phyloP scores from a whole-genome alignment of 2,888 invertebrate genomes.

The Synanthedon formicaeformis region DNA sequence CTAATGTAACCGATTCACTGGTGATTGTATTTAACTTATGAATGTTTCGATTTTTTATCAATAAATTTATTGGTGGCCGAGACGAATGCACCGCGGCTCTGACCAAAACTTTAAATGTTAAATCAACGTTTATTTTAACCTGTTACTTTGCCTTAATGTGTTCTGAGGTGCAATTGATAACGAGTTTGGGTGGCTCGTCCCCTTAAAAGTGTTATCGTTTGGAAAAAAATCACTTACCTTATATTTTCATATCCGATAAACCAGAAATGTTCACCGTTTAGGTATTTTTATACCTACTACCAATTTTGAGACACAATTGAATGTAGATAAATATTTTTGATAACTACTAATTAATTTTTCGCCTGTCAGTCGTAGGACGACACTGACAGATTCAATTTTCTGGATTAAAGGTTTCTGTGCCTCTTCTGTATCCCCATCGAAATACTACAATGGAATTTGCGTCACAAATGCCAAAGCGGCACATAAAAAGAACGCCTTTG shows the following conservation, averaged over 20 bases:
- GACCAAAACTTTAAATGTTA: constrained; percentile 44
- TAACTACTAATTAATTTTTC: too few species aligned
- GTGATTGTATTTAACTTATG: constrained; percentile 37
- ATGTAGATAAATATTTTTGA: too few species aligned
- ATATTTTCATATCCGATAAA: constrained; percentile 21
- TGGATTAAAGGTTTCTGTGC: too few species aligned
- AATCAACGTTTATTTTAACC: constrained; percentile 49
- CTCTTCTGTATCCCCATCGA: too few species aligned
- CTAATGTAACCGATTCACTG: constrained; percentile 24
- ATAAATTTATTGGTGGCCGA: constrained; percentile 53
- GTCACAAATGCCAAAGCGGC: too few species aligned
- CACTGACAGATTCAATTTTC: too few species aligned
- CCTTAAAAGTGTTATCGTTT: constrained; percentile 39
- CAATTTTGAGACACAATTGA: too few species aligned
- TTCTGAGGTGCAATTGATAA: constrained; percentile 47
- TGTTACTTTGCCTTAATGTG: constrained; percentile 47
- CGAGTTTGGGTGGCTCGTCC: constrained; percentile 51
- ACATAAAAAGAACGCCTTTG: too few species aligned
- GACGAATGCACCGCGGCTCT: constrained; percentile 29
- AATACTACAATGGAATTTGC: too few species aligned
- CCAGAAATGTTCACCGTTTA: constrained; percentile 16
- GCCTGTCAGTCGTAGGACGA: too few species aligned
- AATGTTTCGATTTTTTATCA: constrained; percentile 52
- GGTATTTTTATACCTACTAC: too few species aligned
- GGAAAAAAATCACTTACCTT: constrained; percentile 24